Evolutionary conservation across 2,113 vertebrate genomes (phyloP), one percentile per base, ranked within the genome.

Genomic region (Sturnus vulgaris): DNA sequence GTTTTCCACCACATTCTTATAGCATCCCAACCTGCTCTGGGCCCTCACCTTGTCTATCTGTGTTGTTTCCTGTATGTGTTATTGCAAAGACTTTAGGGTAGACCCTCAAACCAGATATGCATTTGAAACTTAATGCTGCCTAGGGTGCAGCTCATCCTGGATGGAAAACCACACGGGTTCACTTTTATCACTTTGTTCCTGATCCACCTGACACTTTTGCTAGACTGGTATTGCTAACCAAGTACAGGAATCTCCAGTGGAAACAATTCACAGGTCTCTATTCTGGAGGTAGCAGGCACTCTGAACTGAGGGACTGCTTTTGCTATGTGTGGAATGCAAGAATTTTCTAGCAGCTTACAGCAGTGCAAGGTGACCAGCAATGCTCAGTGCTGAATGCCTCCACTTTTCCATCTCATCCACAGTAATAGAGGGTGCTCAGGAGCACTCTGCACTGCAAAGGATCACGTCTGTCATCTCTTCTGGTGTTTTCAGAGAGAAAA

Each of bases 391-490:
- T 77, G 79, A 90, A 82, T 56, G 49, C 60, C 37, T 39, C 37
- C 17, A 12, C 64, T 82, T 95, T 82, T 86, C 88, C 52, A 59
- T 70, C 50, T 61, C 23, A 70, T 46, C 60, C 0, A 4, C 44
- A 33, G 92, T 77, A 92, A 90, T 24, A 71, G 79, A 91, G 42
- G 64, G 63, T 90, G 79, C 76, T 88, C 77, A 79, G 94, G 72
- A 95, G 72, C 69, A 46, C 53, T 84, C 69, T 84, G 88, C 52
- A 25, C 88, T 92, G 95, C 69, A 71, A 52, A 93, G 86, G 93
- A 93, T 82, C 53, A 55, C 61, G 42, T 86, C 95, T 95, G 90
- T 95, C 81, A 88, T 83, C 75, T 96, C 89, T 96, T 96, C 85
- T 88, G 76, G 82, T 86, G 79, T 92, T 90, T 95, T 97, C 92